Base-by-base conservation (phyloP, 2,888 invertebrate species). In the Nomada ferruginata region DNA sequence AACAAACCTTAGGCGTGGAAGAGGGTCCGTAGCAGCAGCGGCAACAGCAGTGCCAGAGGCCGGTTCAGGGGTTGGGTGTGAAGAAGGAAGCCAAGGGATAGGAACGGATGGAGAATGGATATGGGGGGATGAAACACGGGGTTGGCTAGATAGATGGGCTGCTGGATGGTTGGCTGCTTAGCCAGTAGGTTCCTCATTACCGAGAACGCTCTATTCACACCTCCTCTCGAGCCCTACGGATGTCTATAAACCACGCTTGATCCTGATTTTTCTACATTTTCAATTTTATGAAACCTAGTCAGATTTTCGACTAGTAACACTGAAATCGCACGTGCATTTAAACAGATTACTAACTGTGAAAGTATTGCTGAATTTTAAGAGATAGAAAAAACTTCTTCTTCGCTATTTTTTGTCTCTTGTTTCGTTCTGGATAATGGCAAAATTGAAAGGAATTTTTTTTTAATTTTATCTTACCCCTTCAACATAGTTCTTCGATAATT, bases 161-260 rank as follows among this genome's bases (percentile, higher is more conserved):
- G 88, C 75, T 83, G 85, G 82, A 86, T 89, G 86, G 90, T 87
- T 91, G 88, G 89, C 86, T 90, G 90, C 89, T 89, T 89, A 85
- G 86, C 85, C 83, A 86, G 85, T 88, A 83, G 88, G 87, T 88
- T 91, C 89, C 91, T 92, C 91, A 91, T 91, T 91, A 91, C 84
- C 85, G 88, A 84, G 88, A 90, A 88, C 87, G 89, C 52, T 90
- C 90, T 90, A 89, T 91, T 91, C 90, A 91, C 91, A 91, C 90
- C 89, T 84, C 82, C 85, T 84, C 75, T 72, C 79, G 72, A 79
- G 78, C 77, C 78, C 78, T 85, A 89, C 80, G 74, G 87, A 90
- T 83, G 87, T 85, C 66, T 86, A 76, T 76, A 76, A 90, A 85
- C 89, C 10, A 68, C 85, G 13, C 60, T 71, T n/a, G 87, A 85